Evolutionary conservation across 2,888 invertebrate species (phyloP), one percentile per base, ranked within the genome.

Genomic region (Aethes cnicana): DNA sequence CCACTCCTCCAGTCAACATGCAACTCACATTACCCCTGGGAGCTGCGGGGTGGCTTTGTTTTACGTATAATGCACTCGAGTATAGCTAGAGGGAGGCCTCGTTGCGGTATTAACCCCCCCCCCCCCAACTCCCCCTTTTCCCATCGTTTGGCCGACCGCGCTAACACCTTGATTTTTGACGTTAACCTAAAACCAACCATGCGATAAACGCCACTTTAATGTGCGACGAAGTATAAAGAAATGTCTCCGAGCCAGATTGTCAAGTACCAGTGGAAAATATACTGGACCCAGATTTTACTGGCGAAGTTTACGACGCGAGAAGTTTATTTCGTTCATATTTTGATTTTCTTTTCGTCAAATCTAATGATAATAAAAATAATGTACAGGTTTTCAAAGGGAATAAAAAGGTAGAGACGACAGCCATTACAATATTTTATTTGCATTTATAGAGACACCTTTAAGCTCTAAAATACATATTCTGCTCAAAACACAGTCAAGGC

Each of bases 11-110:
- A 75, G 77, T 80, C 84, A 86, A 87, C 86, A 81, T 81, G 81
- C 81, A 84, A 84, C 78, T 74, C 66, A 64, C 59, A 66, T 60
- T 75, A 77, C 73, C 74, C 73, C 69, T 72, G 63, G 72, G 75
- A 74, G 66, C 68, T 63, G 66, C 50, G 63, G 64, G 72, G 73
- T 72, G 62, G 72, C 76, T 71, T 72, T 76, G 77, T 75, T 77
- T 77, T 74, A 81, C 75, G 74, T 84, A 84, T 86, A 85, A 80
- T 86, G 87, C 86, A 86, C 74, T 83, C 72, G 72, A 80, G 77
- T 85, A 83, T 81, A 81, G 78, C 66, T 62, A 65, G 63, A 68
- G 62, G 69, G 63, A 64, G 58, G 65, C 60, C 60, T 63, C 56
- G 39, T 48, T 54, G 58, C 56, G 61, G 63, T 56, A 55, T 37